phyloP scores from a whole-genome alignment of 2,888 invertebrate genomes.

The Neoascia interrupta region DNA sequence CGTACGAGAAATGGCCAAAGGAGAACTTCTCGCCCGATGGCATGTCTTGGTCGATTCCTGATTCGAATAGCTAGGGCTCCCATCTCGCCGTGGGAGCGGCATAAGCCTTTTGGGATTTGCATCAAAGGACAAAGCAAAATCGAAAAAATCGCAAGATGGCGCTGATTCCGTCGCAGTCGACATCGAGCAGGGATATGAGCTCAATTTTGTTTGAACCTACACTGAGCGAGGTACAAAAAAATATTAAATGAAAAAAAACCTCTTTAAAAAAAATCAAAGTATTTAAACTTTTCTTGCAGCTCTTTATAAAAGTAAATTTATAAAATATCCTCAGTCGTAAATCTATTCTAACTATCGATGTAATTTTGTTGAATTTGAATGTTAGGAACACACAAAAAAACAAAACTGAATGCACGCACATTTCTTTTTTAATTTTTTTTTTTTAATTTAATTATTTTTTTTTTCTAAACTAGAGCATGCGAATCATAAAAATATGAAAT shows the following conservation, averaged over 20 bases:
- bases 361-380: constrained; percentile 31
- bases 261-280: constrained; percentile 13
- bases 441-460: neutral
- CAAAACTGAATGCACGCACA: constrained; percentile 60
- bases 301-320: neutral
- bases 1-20: constrained; percentile 91
- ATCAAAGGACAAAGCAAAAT: constrained; percentile 78
- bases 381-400: constrained; percentile 30
- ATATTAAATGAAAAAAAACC: constrained; percentile 15
- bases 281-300: constrained; percentile 35
- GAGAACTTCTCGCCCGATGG: constrained; percentile 96
- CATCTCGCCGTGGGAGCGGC: constrained; percentile 76
- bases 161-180: constrained; percentile 78
- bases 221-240: constrained; percentile 43
- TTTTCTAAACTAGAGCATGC: constrained; percentile 47
- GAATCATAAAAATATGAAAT: constrained; percentile 56
- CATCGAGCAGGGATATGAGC: constrained; percentile 78
- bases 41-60: constrained; percentile 91
- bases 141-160: constrained; percentile 71
- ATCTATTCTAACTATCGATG: constrained; percentile 18
- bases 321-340: constrained; percentile 1
- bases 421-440: constrained; percentile 9
- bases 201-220: constrained; percentile 76
- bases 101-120: constrained; percentile 75
- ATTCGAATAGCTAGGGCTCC: constrained; percentile 81